Evolutionary conservation across 1,140 invertebrate species (phyloP), one percentile per base, ranked within the genome.

Genomic region (Zaprionus ornatus): DNA sequence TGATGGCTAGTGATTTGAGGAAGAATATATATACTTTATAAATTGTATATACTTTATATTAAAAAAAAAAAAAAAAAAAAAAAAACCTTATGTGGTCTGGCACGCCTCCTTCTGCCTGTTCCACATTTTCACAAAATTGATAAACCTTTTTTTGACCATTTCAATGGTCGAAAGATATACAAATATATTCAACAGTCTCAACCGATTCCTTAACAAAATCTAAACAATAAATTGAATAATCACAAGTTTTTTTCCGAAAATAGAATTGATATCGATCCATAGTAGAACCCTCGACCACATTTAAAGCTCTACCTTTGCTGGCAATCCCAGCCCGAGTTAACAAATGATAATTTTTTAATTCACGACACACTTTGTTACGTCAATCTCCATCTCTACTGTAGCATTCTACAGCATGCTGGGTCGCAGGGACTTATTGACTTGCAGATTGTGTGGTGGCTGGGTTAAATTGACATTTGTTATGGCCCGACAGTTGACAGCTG

Each of bases 401-500:
- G n/a, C 45, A 10, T 42, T 37, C 35, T 15, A 19, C 2, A 9
- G 17, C 45, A 42, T 45, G 15, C 19, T 50, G 45, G 45, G 27
- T 54, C 6, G 27, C 25, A 6, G 29, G 21, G 19, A 37, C 66
- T 42, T 64, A 75, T 75, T 75, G 73, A 64, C 66, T 75, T 75
- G 67, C 73, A 64, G 67, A 70, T 75, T 71, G 73, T 59, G 45
- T 23, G 55, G 66, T 23, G 55, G 72, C 66, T 35, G 37, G 59
- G 52, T 61, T 42, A 54, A 79, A 68, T 77, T 67, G 68, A 63
- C 74, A 76, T 76, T 66, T 72, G 73, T 64, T 65, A 59, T 69
- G 62, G 40, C 29, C 68, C 68, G 77, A 77, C 79, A 82, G 74
- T 54, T 83, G 76, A 82, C 72, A 79, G 71, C 80, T 82, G 77